Evolutionary conservation across 2,888 invertebrate genomes (phyloP).

Genomic region (Terebella lapidaria): DNA sequence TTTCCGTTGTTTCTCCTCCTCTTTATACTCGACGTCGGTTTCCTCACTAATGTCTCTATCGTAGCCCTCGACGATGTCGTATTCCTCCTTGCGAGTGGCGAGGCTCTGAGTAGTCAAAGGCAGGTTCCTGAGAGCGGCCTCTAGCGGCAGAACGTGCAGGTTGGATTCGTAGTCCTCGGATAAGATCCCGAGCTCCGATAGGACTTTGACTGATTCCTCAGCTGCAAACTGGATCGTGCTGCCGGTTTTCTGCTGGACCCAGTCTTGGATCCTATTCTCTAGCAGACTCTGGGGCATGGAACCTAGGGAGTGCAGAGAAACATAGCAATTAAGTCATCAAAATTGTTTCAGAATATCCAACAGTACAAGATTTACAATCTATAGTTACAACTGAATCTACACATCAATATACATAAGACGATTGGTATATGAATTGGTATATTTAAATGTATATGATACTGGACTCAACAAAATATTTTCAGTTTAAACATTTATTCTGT

Average conservation of each 20-base stretch:
- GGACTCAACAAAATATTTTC: too few relatives aligned
- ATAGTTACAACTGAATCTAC: neutral
- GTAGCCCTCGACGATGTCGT: conserved; percentile 44
- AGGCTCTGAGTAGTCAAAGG: conserved; percentile 38
- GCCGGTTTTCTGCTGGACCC: conserved; percentile 38
- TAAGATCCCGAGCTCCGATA: conserved; percentile 38
- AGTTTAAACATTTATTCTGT: too few relatives aligned
- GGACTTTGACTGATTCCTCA: conserved; percentile 33
- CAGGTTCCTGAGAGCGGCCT: conserved; percentile 38
- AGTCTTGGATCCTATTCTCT: conserved; percentile 36
- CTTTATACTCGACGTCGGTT: conserved; percentile 38
- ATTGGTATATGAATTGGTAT: neutral
- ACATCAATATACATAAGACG: neutral
- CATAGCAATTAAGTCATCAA: conserved; percentile 2
- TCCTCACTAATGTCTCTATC: conserved; percentile 38
- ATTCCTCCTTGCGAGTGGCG: conserved; percentile 33
- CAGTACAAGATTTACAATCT: neutral
- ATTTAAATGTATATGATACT: neutral
- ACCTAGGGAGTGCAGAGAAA: conserved; percentile 28
- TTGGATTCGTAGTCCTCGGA: conserved; percentile 29
- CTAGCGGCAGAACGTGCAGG: conserved; percentile 40
- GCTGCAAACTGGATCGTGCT: conserved; percentile 35
- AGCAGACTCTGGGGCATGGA: conserved; percentile 32
- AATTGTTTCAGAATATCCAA: neutral
- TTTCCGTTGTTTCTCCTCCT: conserved; percentile 33